Evolutionary conservation across 2,797 vertebrate species (phyloP).

Genomic region (Neosalanx taihuensis): DNA sequence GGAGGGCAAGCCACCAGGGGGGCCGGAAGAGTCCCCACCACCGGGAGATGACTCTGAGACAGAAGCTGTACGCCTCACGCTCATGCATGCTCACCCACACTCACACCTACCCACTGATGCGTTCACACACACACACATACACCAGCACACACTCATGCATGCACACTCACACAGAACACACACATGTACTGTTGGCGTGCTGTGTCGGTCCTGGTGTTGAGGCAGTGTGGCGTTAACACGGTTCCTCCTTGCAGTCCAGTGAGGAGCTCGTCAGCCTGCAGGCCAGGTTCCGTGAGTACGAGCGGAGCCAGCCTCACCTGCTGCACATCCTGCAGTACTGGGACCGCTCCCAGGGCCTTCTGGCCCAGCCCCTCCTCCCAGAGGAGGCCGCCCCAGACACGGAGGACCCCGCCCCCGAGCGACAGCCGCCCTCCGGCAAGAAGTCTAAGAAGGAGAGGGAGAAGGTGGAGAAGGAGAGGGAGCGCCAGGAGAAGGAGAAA

Average conservation of each 20-base stretch:
- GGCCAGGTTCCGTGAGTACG: conserved; percentile 72
- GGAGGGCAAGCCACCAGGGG: conserved; percentile 29
- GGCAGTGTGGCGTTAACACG: not conserved
- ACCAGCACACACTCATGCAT: not conserved
- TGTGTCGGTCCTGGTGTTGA: too few species aligned
- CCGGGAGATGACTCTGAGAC: conserved; percentile 35
- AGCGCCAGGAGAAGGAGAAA: conserved; percentile 61
- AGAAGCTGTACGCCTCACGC: conserved; percentile 41
- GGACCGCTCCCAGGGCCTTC: conserved; percentile 74
- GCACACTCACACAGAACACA: not conserved
- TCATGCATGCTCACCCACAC: not conserved
- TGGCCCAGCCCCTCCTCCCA: conserved; percentile 43
- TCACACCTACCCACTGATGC: not conserved
- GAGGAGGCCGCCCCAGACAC: conserved; percentile 53
- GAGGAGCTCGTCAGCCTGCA: conserved; percentile 63
- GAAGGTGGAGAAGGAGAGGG: conserved; percentile 62
- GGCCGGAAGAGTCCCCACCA: conserved; percentile 13
- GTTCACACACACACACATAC: not conserved
- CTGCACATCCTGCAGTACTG: conserved; percentile 72
- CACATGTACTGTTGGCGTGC: not conserved
- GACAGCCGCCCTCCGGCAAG: conserved; percentile 61
- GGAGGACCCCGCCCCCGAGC: conserved; percentile 55
- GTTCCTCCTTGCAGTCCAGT: conserved; percentile 13
- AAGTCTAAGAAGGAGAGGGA: conserved; percentile 72
- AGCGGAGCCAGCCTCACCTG: conserved; percentile 69